Base-by-base conservation (phyloP, 2,888 invertebrate genomes). In the Caenorhabditis wallacei region DNA sequence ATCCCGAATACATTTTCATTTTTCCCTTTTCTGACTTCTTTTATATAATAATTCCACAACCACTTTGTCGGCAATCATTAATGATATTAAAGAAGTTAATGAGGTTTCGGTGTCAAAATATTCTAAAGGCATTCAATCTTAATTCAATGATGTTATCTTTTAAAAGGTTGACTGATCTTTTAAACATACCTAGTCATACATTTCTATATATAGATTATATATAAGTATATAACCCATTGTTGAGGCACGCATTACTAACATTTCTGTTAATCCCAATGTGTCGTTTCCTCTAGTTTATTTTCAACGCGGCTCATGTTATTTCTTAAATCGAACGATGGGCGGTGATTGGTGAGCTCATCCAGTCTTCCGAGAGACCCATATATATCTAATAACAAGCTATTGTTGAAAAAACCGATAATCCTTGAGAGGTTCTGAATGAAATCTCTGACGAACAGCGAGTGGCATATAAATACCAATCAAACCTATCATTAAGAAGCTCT, bases 401-500 rank as follows among this genome's bases (percentile, higher is more conserved):
- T 78, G 78, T 78, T n/a, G 51, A 66, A 43, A 59, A 46, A 10
- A n/a, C n/a, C n/a, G 26, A 63, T 78, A 78, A 78, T 78, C 78
- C 78, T 20, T 18, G 30, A 3, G 53, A 59, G 78, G 43, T 61
- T 48, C 37, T 24, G 26, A 22, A 30, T 37, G 16, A 46, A 59
- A 54, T 26, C 24, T 57, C 37, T 63, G 69, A 78, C 69, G 69
- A 69, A 51, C 61, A 37, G 63, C 20, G n/a, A 54, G 53, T 54
- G 54, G 66, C 24, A 37, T 63, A 78, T 78, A 78, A 78, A 78
- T 78, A 69, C 35, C 69, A 35, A 0, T 26, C 18, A 59, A 76
- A 59, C 76, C 51, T 8, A 40, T 61, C 24, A 76, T 76, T 76
- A 76, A 43, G 43, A 20, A n/a, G 51, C 59, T 37, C 51, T 51